Conservation (phyloP, 2,888 invertebrate species). For the Erebia epiphron region DNA sequence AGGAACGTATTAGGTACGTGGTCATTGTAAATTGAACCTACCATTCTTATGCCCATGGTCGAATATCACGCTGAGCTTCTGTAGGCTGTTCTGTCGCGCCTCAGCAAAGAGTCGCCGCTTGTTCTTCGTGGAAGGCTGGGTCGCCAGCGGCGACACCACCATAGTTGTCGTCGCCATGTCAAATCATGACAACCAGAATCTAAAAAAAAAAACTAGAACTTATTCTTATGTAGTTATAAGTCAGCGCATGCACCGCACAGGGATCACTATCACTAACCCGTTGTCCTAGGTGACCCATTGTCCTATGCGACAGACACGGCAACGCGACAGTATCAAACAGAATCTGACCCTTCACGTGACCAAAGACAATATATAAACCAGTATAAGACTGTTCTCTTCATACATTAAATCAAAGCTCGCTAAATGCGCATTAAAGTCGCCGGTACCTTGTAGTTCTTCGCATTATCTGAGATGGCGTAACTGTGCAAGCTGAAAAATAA, state of each 20-base stretch:
- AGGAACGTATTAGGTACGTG: neutral
- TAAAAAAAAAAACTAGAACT: neutral
- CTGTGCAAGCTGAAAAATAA: too few relatives aligned
- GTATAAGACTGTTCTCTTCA: too few relatives aligned
- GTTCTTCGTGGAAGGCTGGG: conserved; percentile 70
- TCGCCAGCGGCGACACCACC: conserved; percentile 73
- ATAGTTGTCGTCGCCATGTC: conserved; percentile 69
- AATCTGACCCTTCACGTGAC: too few relatives aligned
- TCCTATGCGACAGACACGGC: too few relatives aligned
- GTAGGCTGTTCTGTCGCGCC: conserved; percentile 73
- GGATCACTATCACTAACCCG: too few relatives aligned
- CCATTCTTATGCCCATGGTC: conserved; percentile 73
- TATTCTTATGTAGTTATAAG: neutral
- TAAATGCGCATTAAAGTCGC: too few relatives aligned
- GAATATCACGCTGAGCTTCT: conserved; percentile 74
- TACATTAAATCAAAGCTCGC: too few relatives aligned
- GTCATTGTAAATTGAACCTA: conserved; percentile 45
- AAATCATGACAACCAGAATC: conserved; percentile 31
- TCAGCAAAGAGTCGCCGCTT: conserved; percentile 72
- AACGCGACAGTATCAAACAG: too few relatives aligned
- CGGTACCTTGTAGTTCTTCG: too few relatives aligned
- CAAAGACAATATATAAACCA: too few relatives aligned
- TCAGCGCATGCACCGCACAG: neutral
- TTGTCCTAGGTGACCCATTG: too few relatives aligned
- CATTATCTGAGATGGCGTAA: too few relatives aligned